These are phyloP conservation scores for Neodiprion fabricii DNA, from an alignment of 1,140 invertebrate species.

Conservation along the genomic window DNA sequence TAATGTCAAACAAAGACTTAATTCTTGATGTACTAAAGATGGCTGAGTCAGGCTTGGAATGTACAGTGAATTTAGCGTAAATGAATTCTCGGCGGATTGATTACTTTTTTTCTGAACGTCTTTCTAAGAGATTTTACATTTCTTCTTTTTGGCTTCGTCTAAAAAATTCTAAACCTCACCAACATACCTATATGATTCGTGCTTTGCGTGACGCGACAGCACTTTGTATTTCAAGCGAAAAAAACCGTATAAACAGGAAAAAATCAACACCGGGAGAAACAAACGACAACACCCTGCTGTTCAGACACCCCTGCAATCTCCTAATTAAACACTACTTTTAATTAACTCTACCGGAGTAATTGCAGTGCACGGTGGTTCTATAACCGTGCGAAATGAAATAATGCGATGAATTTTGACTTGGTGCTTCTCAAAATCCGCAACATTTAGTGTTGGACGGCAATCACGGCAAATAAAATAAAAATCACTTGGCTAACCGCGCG, in stretches of 20 bases:
- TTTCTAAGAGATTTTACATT: too few species aligned
- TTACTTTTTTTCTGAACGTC: too few species aligned
- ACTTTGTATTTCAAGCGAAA: neutral
- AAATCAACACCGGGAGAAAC: neutral
- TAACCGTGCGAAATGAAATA: neutral
- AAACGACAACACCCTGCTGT: neutral
- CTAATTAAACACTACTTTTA: slow-evolving; percentile 1
- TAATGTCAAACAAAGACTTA: too few species aligned
- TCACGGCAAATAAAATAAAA: neutral
- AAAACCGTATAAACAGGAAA: too few species aligned
- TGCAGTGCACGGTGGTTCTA: neutral
- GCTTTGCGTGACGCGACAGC: neutral
- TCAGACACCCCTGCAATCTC: neutral
- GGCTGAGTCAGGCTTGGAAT: too few species aligned
- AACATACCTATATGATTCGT: neutral
- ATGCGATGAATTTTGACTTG: neutral
- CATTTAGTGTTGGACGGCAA: neutral
- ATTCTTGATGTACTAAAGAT: too few species aligned
- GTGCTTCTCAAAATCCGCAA: neutral
- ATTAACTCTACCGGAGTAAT: neutral
- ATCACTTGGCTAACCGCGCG: neutral
- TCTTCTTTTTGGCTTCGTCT: too few species aligned
- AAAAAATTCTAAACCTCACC: too few species aligned
- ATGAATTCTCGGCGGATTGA: too few species aligned
- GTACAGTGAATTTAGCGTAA: too few species aligned